phyloP scores from a whole-genome alignment of 2,113 vertebrate genomes.

The Cololabis saira region DNA sequence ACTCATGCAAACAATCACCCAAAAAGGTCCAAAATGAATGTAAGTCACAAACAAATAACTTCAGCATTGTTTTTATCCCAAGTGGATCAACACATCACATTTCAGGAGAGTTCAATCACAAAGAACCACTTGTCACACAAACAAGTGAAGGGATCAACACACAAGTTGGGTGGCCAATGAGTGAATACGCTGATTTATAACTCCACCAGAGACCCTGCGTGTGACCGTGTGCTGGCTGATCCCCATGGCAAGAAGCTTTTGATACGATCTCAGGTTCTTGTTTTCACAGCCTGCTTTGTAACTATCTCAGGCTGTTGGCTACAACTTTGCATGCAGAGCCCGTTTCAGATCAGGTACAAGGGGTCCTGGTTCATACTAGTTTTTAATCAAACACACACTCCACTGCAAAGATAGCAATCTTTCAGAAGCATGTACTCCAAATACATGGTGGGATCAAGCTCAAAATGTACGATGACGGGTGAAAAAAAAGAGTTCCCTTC shows the following conservation, averaged over 20 bases:
- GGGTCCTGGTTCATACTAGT: conserved; percentile 26
- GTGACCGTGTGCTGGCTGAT: conserved; percentile 45
- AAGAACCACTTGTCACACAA: conserved; percentile 44
- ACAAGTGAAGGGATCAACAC: conserved; percentile 25
- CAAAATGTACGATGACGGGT: background rate
- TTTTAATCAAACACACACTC: conserved; percentile 67
- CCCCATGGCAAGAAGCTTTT: conserved; percentile 11
- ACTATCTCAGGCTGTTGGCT: conserved; percentile 37
- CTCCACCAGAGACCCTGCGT: conserved; percentile 14
- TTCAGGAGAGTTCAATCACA: conserved; percentile 38
- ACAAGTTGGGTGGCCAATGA: conserved; percentile 46
- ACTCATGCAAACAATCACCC: conserved; percentile 34
- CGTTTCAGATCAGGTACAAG: conserved; percentile 12
- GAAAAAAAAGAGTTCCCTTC: background rate
- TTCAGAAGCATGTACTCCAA: conserved; percentile 52
- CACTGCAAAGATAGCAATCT: conserved; percentile 60
- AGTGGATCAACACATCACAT: conserved; percentile 35
- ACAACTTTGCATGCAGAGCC: conserved; percentile 25
- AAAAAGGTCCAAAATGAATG: conserved; percentile 29
- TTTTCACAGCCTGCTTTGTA: conserved; percentile 39
- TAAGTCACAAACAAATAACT: conserved; percentile 20
- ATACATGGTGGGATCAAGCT: conserved; percentile 31
- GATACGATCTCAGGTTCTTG: conserved; percentile 61
- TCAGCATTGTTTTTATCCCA: background rate
- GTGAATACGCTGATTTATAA: conserved; percentile 1